A percentile compares a stretch with the other conserved stretches of the same genome.
Evolutionary conservation across 1,140 invertebrate genomes (phyloP).

Genomic region (Andricus grossulariae): DNA sequence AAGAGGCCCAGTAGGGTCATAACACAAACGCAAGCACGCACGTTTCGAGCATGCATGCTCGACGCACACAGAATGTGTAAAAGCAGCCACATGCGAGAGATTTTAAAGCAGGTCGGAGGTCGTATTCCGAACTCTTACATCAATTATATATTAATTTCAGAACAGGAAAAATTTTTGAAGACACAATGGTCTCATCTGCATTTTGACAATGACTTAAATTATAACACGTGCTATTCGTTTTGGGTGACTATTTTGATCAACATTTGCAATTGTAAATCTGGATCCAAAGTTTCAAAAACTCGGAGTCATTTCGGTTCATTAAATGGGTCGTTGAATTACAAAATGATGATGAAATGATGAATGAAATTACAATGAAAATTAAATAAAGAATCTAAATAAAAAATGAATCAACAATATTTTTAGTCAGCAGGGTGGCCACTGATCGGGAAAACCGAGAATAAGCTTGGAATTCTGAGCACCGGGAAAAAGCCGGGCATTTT

Average conservation of each 20-base stretch:
- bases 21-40: slow-evolving; percentile 16
- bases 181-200: background rate
- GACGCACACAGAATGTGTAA: slow-evolving; percentile 10
- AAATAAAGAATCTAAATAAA: background rate
- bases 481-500: too few species aligned
- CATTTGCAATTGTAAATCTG: slow-evolving; percentile 7
- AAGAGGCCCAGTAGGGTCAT: slow-evolving; percentile 18
- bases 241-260: background rate
- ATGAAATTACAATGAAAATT: background rate
- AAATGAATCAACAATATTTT: too few species aligned
- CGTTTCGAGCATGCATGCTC: background rate
- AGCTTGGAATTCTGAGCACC: too few species aligned
- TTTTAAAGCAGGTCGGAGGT: background rate
- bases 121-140: background rate
- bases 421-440: too few species aligned
- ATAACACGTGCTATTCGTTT: background rate
- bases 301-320: background rate
- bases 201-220: background rate
- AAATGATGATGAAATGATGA: background rate
- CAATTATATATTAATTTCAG: background rate
- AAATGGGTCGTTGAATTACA: background rate
- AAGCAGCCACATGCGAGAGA: background rate
- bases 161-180: background rate
- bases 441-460: too few species aligned
- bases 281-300: slow-evolving; percentile 12